Percentiles rank a stretch among this genome's conserved stretches.
Evolutionary conservation across 1,140 invertebrate species (phyloP).

Genomic region (Drosophila teissieri): DNA sequence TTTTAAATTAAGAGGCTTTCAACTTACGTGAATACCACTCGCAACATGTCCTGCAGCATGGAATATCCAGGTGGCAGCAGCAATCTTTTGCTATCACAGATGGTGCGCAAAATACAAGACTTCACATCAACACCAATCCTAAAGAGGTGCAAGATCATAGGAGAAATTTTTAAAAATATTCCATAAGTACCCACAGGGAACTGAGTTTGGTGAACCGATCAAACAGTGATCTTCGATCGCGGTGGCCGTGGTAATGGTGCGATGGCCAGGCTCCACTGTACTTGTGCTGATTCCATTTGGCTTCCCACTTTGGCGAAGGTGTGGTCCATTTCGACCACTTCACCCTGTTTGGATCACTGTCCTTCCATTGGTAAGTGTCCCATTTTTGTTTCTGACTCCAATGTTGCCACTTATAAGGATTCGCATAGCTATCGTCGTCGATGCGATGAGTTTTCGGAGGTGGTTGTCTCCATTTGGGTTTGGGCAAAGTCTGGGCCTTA

Average conservation of each 20-base stretch:
- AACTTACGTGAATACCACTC: slow-evolving; percentile 73
- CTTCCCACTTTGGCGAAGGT: slow-evolving; percentile 37
- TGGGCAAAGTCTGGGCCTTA: slow-evolving; percentile 66
- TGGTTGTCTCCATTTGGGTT: slow-evolving; percentile 44
- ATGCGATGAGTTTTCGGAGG: slow-evolving; percentile 61
- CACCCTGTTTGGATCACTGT: neutral
- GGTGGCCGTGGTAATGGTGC: slow-evolving; percentile 59
- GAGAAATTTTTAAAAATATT: neutral
- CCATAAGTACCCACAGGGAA: slow-evolving; percentile 43
- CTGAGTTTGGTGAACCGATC: slow-evolving; percentile 60
- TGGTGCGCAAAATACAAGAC: slow-evolving; percentile 70
- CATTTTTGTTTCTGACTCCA: slow-evolving; percentile 47
- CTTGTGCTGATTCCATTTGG: neutral
- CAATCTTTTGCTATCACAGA: slow-evolving; percentile 70
- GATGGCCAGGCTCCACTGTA: neutral
- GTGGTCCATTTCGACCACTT: slow-evolving; percentile 58
- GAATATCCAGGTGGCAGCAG: slow-evolving; percentile 78
- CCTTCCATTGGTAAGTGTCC: slow-evolving; percentile 9
- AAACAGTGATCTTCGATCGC: slow-evolving; percentile 71
- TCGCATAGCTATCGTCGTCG: slow-evolving; percentile 38
- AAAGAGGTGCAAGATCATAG: neutral
- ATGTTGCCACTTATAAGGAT: slow-evolving; percentile 62
- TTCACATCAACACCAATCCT: slow-evolving; percentile 69
- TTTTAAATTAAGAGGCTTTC: too few relatives aligned
- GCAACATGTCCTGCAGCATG: slow-evolving; percentile 74